A percentile compares a stretch with the other conserved stretches of the same genome.
phyloP scores from a whole-genome alignment of 2,113 vertebrate species.

The Eulemur macaco region DNA sequence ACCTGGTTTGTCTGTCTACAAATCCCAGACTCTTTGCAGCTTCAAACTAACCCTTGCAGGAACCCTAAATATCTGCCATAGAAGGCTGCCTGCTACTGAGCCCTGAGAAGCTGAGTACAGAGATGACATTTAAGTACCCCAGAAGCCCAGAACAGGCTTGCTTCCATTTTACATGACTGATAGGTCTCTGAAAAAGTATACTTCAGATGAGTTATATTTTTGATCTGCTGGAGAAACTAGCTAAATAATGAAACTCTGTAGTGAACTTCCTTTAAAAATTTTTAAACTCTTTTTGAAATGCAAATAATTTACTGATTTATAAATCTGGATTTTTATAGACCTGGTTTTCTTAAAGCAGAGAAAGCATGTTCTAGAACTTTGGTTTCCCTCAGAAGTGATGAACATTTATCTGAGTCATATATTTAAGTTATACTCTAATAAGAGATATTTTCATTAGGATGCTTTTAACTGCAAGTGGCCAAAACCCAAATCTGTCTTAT shows the following conservation, averaged over 20 bases:
- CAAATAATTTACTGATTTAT: background rate
- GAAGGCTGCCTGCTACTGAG: too few species aligned
- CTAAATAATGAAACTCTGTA: background rate
- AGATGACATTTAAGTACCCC: background rate
- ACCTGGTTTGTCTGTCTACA: background rate
- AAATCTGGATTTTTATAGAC: background rate
- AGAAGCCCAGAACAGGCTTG: background rate
- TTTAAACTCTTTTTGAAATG: background rate
- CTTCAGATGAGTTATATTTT: background rate
- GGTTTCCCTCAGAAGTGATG: background rate
- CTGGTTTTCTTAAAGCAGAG: background rate
- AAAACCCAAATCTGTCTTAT: background rate
- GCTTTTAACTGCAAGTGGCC: background rate
- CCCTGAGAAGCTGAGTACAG: background rate
- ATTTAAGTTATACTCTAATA: background rate
- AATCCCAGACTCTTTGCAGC: background rate
- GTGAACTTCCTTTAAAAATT: background rate
- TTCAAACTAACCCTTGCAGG: background rate
- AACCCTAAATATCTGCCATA: background rate
- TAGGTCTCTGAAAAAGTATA: background rate
- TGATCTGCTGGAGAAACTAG: background rate
- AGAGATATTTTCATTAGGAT: conserved; percentile 9
- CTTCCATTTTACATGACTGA: background rate
- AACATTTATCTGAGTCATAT: background rate
- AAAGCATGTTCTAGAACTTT: background rate